Percentiles rank a stretch among this genome's conserved stretches.
phyloP scores from a whole-genome alignment of 2,113 vertebrate species.

The Physeter macrocephalus region DNA sequence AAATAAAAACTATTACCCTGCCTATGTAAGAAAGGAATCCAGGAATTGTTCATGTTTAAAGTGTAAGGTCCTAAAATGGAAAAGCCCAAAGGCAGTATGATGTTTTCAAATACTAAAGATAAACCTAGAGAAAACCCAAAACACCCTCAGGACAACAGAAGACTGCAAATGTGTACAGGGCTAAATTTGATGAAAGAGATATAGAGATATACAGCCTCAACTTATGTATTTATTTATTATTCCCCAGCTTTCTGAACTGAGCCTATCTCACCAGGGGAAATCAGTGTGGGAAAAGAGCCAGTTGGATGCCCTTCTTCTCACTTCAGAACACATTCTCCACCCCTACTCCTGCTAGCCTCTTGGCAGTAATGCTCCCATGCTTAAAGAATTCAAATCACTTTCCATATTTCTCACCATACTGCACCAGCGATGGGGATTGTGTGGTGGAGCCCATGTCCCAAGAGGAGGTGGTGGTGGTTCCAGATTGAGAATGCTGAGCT shows the following conservation, averaged over 20 bases:
- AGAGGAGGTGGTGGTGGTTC: conserved; percentile 80
- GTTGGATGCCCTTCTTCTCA: neutral
- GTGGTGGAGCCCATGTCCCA: conserved; percentile 88
- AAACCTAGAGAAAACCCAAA: neutral
- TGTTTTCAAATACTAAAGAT: neutral
- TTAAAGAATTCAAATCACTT: neutral
- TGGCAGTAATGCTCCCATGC: rapidly evolving
- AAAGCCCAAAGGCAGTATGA: neutral
- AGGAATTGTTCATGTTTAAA: neutral
- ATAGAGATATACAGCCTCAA: neutral
- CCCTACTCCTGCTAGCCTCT: rapidly evolving
- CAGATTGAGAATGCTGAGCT: conserved; percentile 90
- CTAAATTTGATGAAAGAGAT: neutral
- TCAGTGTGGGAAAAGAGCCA: neutral
- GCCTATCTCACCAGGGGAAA: neutral
- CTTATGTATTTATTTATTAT: neutral
- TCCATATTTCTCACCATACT: conserved; percentile 88
- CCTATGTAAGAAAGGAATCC: neutral
- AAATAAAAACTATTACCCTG: neutral
- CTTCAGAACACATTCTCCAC: neutral
- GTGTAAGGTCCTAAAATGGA: neutral
- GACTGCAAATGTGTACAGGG: neutral
- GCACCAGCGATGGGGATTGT: conserved; percentile 87
- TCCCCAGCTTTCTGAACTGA: neutral
- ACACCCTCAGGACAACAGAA: neutral